A percentile compares a stretch with the other conserved stretches of the same genome.
These are phyloP conservation scores for Lysandra bellargus DNA, from an alignment of 2,888 invertebrate genomes.

Conservation along the genomic window DNA sequence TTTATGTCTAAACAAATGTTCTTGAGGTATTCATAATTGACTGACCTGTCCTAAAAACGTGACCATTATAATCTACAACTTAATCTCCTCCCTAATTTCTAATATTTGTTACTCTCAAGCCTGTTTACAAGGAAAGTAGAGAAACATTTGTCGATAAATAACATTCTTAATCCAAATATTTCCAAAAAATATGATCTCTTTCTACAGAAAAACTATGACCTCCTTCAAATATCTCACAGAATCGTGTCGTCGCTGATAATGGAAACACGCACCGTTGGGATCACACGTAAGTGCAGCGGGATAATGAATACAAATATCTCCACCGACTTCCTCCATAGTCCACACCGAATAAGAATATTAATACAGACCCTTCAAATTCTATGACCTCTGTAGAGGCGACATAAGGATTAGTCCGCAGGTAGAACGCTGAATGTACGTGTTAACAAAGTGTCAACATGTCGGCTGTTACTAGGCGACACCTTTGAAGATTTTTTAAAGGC, in stretches of 20 bases:
- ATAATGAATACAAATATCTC: constrained; percentile 71
- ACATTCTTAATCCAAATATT: no score
- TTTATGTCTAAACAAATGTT: no score
- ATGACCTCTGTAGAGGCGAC: neutral
- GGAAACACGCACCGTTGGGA: neutral
- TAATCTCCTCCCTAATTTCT: no score
- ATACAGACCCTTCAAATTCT: constrained; percentile 22
- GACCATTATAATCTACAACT: no score
- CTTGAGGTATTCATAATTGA: no score
- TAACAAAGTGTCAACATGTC: neutral
- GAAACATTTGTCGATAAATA: no score
- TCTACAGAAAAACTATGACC: no score
- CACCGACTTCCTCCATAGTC: constrained; percentile 36
- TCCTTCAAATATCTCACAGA: neutral
- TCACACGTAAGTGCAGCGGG: constrained; percentile 46
- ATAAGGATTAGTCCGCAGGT: neutral
- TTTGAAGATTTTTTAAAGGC: neutral
- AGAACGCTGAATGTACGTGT: neutral
- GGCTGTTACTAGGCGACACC: neutral
- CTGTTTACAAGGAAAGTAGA: no score
- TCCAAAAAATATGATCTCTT: no score
- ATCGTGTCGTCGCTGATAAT: neutral
- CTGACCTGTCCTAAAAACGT: no score
- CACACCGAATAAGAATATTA: constrained; percentile 39
- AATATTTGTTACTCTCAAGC: no score